phyloP scores from a whole-genome alignment of 2,888 invertebrate genomes.

The Cheilosia urbana region DNA sequence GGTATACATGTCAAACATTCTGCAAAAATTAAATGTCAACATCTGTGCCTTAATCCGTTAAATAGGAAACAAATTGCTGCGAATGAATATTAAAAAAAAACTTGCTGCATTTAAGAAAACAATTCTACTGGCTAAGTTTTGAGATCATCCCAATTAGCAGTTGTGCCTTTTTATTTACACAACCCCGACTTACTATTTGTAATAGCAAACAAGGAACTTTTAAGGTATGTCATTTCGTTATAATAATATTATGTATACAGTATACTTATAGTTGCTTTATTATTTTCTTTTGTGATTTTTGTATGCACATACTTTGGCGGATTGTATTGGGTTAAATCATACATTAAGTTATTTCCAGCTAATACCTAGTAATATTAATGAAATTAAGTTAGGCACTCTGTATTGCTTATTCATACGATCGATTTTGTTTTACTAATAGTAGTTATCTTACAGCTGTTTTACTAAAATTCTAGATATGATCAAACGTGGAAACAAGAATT shows the following conservation, averaged over 20 bases:
- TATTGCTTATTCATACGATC: no score
- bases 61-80: slow-evolving; percentile 43
- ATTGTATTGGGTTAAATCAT: no score
- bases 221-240: slow-evolving; percentile 53
- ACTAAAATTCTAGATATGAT: no score
- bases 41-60: slow-evolving; percentile 48
- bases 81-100: slow-evolving; percentile 15
- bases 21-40: slow-evolving; percentile 58
- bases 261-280: background rate
- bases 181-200: slow-evolving; percentile 65
- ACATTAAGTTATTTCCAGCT: no score
- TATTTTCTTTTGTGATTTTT: no score
- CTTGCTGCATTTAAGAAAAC: slow-evolving; percentile 52
- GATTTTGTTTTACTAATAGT: no score
- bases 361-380: no score
- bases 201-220: slow-evolving; percentile 59
- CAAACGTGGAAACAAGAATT: no score
- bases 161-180: slow-evolving; percentile 45
- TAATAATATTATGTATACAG: background rate
- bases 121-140: slow-evolving; percentile 20
- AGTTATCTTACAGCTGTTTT: no score
- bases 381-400: no score
- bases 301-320: no score
- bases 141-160: slow-evolving; percentile 9
- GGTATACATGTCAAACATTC: slow-evolving; percentile 69